These are phyloP conservation scores for Holcopasites calliopsidis DNA, from an alignment of 1,140 invertebrate genomes.

Conservation along the genomic window DNA sequence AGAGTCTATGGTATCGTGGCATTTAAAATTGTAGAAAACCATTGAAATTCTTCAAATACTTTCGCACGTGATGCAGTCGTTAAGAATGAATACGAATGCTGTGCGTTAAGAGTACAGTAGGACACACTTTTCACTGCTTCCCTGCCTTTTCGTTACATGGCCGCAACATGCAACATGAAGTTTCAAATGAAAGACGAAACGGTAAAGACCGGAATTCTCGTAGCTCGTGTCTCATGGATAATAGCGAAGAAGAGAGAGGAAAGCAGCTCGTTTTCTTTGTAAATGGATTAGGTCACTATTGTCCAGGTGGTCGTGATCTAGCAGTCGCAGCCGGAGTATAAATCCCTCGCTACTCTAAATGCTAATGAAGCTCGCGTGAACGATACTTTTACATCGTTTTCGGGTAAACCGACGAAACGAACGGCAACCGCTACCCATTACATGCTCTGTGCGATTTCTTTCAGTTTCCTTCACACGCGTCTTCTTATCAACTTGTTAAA, in stretches of 20 bases:
- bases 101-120: background rate
- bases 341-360: conserved; percentile 71
- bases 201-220: conserved; percentile 3
- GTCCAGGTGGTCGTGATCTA: conserved; percentile 66
- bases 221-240: background rate
- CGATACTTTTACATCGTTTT: conserved; percentile 61
- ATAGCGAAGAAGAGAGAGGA: conserved; percentile 21
- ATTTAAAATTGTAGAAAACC: no score
- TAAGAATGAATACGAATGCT: no score
- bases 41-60: no score
- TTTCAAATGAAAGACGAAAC: conserved; percentile 26
- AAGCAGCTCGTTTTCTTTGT: conserved; percentile 57
- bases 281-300: conserved; percentile 62
- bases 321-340: conserved; percentile 63
- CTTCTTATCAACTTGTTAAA: background rate
- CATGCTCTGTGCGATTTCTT: conserved; percentile 5
- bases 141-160: background rate
- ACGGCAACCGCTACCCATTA: conserved; percentile 33
- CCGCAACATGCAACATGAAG: conserved; percentile 23
- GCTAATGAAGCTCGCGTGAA: conserved; percentile 66
- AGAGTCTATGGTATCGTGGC: no score
- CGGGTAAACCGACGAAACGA: conserved; percentile 51
- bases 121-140: no score
- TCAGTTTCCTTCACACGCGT: background rate
- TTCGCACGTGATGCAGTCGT: no score